phyloP scores from a whole-genome alignment of 2,113 vertebrate genomes.

The Oryzias celebensis region DNA sequence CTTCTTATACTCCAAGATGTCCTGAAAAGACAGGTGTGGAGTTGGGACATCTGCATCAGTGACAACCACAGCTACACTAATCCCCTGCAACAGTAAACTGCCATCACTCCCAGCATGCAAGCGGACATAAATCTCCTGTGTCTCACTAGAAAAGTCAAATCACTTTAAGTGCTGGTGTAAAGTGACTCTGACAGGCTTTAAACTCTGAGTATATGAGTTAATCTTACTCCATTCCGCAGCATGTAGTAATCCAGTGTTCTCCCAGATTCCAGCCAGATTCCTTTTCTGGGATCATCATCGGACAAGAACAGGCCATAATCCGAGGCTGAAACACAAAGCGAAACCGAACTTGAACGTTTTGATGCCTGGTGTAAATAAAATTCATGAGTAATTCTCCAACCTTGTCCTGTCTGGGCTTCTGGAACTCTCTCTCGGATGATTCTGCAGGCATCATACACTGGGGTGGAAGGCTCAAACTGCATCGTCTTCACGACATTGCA shows the following conservation, averaged over 20 bases:
- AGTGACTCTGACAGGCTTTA: constrained; percentile 25
- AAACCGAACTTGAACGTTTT: constrained; percentile 19
- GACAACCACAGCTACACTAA: constrained; percentile 11
- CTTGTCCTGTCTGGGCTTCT: constrained; percentile 94
- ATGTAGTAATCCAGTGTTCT: constrained; percentile 99
- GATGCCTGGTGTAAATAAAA: constrained; percentile 13
- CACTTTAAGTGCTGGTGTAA: constrained; percentile 20
- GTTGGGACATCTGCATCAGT: neutral
- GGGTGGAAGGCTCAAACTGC: constrained; percentile 96
- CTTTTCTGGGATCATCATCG: constrained; percentile 96
- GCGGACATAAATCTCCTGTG: constrained; percentile 22
- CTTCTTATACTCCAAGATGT: constrained; percentile 97
- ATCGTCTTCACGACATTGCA: constrained; percentile 99
- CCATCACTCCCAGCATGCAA: constrained; percentile 5
- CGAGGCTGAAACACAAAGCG: constrained; percentile 82
- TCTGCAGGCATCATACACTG: constrained; percentile 93
- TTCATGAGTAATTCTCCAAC: constrained; percentile 66
- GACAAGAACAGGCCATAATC: constrained; percentile 97
- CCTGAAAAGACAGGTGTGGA: constrained; percentile 72
- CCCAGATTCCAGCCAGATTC: constrained; percentile 97
- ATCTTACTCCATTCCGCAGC: constrained; percentile 93
- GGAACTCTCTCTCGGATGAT: constrained; percentile 94
- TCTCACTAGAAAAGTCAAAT: constrained; percentile 26
- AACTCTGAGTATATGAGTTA: constrained; percentile 23
- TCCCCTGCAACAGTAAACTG: constrained; percentile 10